Evolutionary conservation across 2,113 vertebrate species (phyloP).

Genomic region (Chloroceryle aenea): DNA sequence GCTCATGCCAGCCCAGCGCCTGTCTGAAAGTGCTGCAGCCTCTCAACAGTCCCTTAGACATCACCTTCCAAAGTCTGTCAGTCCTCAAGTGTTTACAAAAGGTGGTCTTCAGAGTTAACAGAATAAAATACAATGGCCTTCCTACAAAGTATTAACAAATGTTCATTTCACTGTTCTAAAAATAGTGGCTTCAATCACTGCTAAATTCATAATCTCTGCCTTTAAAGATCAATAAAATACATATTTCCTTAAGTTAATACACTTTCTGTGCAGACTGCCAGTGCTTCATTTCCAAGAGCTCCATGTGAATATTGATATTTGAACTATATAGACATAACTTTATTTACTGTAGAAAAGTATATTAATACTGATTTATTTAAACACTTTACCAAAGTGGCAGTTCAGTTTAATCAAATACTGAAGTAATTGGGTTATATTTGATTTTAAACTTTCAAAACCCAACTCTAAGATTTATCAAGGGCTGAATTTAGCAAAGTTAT

Average conservation of each 20-base stretch:
- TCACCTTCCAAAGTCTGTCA: neutral
- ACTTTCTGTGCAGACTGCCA: conserved; percentile 6
- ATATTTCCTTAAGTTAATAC: conserved; percentile 27
- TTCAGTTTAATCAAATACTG: conserved; percentile 71
- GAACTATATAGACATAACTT: conserved; percentile 61
- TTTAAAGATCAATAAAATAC: conserved; percentile 35
- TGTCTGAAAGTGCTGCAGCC: fast-evolving
- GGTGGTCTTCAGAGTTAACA: neutral
- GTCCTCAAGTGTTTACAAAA: neutral
- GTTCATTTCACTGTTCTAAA: neutral
- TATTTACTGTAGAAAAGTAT: conserved; percentile 71
- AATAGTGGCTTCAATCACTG: neutral
- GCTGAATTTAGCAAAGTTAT: conserved; percentile 68
- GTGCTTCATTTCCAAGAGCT: conserved; percentile 47
- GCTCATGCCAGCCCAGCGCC: fast-evolving
- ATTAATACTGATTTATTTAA: conserved; percentile 79
- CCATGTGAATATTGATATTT: conserved; percentile 59
- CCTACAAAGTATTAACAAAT: neutral
- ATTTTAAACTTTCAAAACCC: conserved; percentile 71
- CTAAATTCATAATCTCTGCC: neutral
- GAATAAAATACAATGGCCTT: neutral
- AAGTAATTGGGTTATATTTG: conserved; percentile 73
- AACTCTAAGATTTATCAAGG: conserved; percentile 58
- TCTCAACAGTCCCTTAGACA: neutral
- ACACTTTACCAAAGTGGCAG: conserved; percentile 63